Conservation (phyloP, 2,797 vertebrate genomes). For the Lepilemur ruficaudatus region DNA sequence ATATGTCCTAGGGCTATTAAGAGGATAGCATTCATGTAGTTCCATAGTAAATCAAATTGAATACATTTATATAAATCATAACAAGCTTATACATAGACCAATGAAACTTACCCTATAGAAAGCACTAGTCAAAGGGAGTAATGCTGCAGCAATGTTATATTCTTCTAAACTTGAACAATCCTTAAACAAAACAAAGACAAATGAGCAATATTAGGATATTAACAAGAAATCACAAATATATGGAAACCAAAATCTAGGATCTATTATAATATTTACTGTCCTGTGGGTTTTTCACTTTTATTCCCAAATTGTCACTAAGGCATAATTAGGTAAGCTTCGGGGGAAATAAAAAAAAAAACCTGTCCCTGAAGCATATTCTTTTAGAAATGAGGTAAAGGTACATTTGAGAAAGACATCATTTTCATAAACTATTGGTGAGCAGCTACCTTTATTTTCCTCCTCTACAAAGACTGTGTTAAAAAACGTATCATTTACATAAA, state of each 20-base stretch:
- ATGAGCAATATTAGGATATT: conserved; percentile 53
- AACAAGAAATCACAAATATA: conserved; percentile 39
- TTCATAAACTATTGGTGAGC: not conserved
- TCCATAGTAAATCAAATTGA: conserved; percentile 1
- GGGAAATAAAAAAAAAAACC: not conserved
- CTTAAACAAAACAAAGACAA: conserved; percentile 85
- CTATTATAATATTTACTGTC: not conserved
- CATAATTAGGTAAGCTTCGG: not conserved
- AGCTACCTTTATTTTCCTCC: not conserved
- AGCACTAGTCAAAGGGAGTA: conserved; percentile 95
- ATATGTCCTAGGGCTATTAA: not conserved
- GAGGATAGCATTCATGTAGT: not conserved
- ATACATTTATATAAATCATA: not conserved
- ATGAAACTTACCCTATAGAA: conserved; percentile 95
- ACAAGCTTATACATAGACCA: not conserved
- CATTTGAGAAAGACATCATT: not conserved
- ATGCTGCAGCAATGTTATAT: conserved; percentile 93
- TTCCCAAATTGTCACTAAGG: conserved; percentile 29
- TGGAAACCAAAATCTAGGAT: not conserved
- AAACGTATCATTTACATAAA: not conserved
- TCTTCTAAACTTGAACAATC: conserved; percentile 98
- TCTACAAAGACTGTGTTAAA: not conserved
- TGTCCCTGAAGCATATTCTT: not conserved
- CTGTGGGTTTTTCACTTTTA: not conserved
- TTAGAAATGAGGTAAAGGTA: conserved; percentile 37